A percentile compares a stretch with the other conserved stretches of the same genome.
These are phyloP conservation scores for Podilymbus podiceps DNA, from an alignment of 2,113 vertebrate species.

Conservation along the genomic window DNA sequence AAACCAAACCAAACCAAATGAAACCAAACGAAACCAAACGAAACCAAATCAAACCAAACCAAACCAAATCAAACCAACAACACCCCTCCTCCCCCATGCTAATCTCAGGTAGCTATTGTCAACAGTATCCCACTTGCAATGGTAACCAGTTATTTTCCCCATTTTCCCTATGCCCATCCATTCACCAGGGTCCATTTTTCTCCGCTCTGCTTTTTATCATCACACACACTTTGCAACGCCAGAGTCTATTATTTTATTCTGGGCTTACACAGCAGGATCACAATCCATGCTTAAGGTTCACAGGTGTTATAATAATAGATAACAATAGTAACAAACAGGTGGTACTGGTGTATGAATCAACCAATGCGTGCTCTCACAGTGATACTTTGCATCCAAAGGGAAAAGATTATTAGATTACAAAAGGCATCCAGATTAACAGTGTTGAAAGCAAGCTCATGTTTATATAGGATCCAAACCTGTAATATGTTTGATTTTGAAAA, in stretches of 20 bases:
- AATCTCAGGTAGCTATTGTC: not conserved
- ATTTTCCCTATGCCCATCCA: not conserved
- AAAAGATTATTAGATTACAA: not conserved
- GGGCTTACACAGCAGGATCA: not conserved
- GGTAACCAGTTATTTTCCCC: not conserved
- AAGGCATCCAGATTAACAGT: not conserved
- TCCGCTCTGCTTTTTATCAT: not conserved
- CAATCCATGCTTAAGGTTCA: not conserved
- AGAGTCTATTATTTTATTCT: not conserved
- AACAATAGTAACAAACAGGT: not conserved
- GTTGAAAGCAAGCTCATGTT: not conserved
- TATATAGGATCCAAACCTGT: not conserved
- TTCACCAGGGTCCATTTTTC: not conserved
- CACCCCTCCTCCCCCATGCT: accelerated
- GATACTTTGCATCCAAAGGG: not conserved
- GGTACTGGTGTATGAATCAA: not conserved
- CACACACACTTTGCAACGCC: not conserved
- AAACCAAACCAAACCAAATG: too few relatives aligned
- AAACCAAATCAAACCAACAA: too few relatives aligned
- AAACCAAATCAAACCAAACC: too few relatives aligned
- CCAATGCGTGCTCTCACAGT: not conserved
- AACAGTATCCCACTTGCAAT: not conserved
- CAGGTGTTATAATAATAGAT: not conserved
- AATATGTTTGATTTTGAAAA: not conserved
- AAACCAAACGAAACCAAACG: too few relatives aligned